A percentile compares a stretch with the other conserved stretches of the same genome.
These are phyloP conservation scores for Anoncus sp. DNA, from an alignment of 2,888 invertebrate genomes.

Conservation along the genomic window DNA sequence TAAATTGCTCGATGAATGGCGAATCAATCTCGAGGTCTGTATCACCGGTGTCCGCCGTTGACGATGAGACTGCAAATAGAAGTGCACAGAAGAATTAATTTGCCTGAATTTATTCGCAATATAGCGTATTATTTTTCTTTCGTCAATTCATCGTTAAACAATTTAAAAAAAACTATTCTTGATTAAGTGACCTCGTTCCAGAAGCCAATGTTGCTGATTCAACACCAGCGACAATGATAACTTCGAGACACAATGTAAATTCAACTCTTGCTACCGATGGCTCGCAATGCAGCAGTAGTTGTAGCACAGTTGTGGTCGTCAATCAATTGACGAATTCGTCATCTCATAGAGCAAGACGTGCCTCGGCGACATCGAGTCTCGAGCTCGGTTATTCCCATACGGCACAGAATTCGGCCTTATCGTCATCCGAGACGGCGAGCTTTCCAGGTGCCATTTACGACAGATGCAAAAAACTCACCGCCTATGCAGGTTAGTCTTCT, in stretches of 20 bases:
- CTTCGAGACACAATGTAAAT: slow-evolving; percentile 64
- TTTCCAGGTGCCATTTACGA: slow-evolving; percentile 83
- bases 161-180: background rate
- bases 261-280: slow-evolving; percentile 82
- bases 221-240: slow-evolving; percentile 63
- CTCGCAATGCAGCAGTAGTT: slow-evolving; percentile 94
- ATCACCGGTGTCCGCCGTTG: slow-evolving; percentile 77
- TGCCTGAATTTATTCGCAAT: too few relatives aligned
- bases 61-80: slow-evolving; percentile 70
- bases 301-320: slow-evolving; percentile 93
- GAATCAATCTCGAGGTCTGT: slow-evolving; percentile 73
- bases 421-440: slow-evolving; percentile 86
- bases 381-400: slow-evolving; percentile 94
- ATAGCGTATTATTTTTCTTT: background rate
- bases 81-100: too few relatives aligned
- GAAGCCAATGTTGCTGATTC: slow-evolving; percentile 77
- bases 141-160: background rate
- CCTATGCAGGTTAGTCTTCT: slow-evolving; percentile 74
- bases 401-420: slow-evolving; percentile 92
- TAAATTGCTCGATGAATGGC: slow-evolving; percentile 67
- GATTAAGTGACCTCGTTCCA: slow-evolving; percentile 62
- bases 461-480: slow-evolving; percentile 78
- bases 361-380: slow-evolving; percentile 92
- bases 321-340: slow-evolving; percentile 82
- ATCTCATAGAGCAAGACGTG: slow-evolving; percentile 83